Base-by-base conservation (phyloP, 2,888 invertebrate genomes). In the Drosophila subquinaria region DNA sequence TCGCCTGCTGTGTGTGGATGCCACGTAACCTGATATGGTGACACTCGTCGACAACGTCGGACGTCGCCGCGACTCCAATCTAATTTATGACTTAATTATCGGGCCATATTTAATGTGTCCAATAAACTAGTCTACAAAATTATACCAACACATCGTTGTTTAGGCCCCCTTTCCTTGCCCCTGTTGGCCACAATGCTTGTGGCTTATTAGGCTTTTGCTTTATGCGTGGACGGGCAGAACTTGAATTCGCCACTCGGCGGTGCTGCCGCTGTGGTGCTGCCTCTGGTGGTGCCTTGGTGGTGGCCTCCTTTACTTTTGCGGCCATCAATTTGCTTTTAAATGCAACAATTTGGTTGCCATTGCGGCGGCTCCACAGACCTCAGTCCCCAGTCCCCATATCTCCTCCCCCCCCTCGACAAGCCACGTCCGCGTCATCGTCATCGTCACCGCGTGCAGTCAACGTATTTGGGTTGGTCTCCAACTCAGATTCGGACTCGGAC, bases 51-150 rank as follows among this genome's bases (percentile, higher is more conserved):
- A 85, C 77, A 57, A 53, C 52, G 42, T 60, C 67, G 65, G 76
- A 42, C 48, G 71, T 75, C 71, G 69, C 64, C 48, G 67, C 60
- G 77, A 77, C 80, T 82, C 82, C 90, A 90, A 90, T 91, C 91
- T 91, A 92, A 92, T 92, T 92, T 92, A 92, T 92, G 92, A 92
- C 92, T 92, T 92, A 92, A 92, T 92, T 92, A 92, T 92, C 92
- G 85, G 90, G 90, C 91, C 91, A 91, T 91, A 92, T 91, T 91
- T 92, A 92, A 92, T 92, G 92, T 90, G 91, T 91, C 90, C 92
- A 91, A 92, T 92, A 94, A 94, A 94, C 94, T 94, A 94, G 94
- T 94, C 94, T 88, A 90, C 90, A 90, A 92, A 90, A 90, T 89
- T 89, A 89, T 89, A 90, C 85, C 83, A 79, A 84, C 82, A 85